phyloP scores from a whole-genome alignment of 2,113 vertebrate genomes.

The Perccottus glenii region DNA sequence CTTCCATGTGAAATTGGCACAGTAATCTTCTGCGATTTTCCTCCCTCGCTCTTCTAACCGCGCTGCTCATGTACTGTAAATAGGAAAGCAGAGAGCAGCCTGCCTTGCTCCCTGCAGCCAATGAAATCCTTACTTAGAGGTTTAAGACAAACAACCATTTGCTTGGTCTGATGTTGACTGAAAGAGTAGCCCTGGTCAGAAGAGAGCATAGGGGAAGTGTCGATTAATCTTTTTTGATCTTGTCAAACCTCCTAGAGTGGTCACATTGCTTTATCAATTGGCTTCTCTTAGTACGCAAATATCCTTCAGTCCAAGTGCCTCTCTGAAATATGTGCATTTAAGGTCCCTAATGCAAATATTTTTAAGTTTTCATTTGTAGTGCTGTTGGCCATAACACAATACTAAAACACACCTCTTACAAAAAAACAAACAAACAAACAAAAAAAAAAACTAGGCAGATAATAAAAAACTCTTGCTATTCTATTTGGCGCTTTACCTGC shows the following conservation, averaged over 20 bases:
- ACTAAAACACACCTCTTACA: too few relatives aligned
- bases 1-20: constrained; percentile 80
- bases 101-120: constrained; percentile 63
- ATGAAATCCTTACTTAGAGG: constrained; percentile 63
- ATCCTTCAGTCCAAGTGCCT: too few relatives aligned
- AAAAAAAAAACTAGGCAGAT: too few relatives aligned
- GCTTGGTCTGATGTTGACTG: constrained; percentile 52
- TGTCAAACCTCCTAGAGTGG: background rate
- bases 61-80: constrained; percentile 75
- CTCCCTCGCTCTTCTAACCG: constrained; percentile 71
- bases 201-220: constrained; percentile 29
- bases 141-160: constrained; percentile 62
- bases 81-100: constrained; percentile 65
- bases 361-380: too few relatives aligned
- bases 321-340: too few relatives aligned
- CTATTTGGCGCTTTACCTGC: constrained; percentile 29
- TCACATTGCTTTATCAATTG: background rate
- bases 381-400: too few relatives aligned
- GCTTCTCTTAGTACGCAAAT: too few relatives aligned
- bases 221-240: constrained; percentile 34
- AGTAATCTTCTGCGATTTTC: constrained; percentile 80
- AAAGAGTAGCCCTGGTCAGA: constrained; percentile 40
- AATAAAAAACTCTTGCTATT: too few relatives aligned
- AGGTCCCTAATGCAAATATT: too few relatives aligned
- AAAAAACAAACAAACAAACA: too few relatives aligned